Percentiles rank a stretch among this genome's conserved stretches.
These are phyloP conservation scores for Melanargia galathea DNA, from an alignment of 2,888 invertebrate species.

Conservation along the genomic window DNA sequence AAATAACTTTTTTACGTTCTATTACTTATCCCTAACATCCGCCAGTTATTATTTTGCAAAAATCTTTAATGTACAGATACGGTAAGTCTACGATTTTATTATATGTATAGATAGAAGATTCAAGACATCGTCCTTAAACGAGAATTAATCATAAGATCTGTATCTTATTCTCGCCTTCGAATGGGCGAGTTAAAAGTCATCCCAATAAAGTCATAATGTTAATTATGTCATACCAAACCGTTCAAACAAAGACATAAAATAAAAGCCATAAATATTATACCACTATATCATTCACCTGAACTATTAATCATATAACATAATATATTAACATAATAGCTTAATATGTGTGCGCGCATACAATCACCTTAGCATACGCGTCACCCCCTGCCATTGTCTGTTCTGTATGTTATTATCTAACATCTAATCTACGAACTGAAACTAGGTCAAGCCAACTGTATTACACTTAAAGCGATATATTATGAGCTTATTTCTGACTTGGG, in stretches of 20 bases:
- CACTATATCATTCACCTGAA: conserved; percentile 23
- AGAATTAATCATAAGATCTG: neutral
- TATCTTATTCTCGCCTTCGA: neutral
- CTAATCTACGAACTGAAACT: conserved; percentile 45
- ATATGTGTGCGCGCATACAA: conserved; percentile 24
- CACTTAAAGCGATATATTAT: conserved; percentile 44
- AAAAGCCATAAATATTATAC: conserved; percentile 24
- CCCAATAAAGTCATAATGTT: conserved; percentile 14
- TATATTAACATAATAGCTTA: conserved; percentile 38
- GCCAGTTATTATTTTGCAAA: no score
- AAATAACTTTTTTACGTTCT: no score
- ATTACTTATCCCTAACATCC: no score
- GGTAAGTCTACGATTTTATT: no score
- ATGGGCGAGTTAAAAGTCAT: neutral
- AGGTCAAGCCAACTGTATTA: conserved; percentile 51
- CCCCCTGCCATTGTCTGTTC: conserved; percentile 56
- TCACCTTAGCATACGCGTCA: conserved; percentile 50
- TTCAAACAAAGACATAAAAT: conserved; percentile 25
- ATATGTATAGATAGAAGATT: no score
- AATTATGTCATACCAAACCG: conserved; percentile 20
- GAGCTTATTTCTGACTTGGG: conserved; percentile 20
- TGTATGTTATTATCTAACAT: conserved; percentile 49
- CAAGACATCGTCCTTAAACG: neutral
- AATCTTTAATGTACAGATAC: no score
- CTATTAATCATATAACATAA: conserved; percentile 28